Conservation (phyloP, 2,113 vertebrate genomes). For the Microtus pennsylvanicus region DNA sequence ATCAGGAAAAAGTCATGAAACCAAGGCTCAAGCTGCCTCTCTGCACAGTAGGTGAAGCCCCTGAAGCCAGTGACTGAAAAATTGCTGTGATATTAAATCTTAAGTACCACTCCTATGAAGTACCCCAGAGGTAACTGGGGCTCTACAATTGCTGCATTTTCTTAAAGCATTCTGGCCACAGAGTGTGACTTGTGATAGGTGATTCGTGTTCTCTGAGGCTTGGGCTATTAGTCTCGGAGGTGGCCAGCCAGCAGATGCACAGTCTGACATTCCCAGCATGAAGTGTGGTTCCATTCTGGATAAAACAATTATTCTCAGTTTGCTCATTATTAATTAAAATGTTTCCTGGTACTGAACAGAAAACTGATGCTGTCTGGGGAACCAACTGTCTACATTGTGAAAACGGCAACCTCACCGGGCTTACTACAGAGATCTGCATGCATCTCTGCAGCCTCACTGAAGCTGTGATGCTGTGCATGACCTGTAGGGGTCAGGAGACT, state of each 20-base stretch:
- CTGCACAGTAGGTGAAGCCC: background rate
- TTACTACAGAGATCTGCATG: background rate
- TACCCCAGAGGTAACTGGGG: no score
- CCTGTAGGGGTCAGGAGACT: background rate
- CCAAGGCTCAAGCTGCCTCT: accelerated
- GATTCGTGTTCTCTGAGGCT: background rate
- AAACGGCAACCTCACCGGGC: accelerated
- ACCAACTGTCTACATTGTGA: background rate
- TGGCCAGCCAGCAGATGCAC: background rate
- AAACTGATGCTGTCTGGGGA: background rate
- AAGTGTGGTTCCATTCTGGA: background rate
- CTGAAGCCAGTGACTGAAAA: background rate
- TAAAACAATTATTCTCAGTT: background rate
- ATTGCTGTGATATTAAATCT: accelerated
- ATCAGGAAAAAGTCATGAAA: background rate
- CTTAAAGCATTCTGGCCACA: accelerated
- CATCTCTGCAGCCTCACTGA: no score
- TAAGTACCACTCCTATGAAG: accelerated
- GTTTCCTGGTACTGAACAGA: background rate
- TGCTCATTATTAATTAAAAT: background rate
- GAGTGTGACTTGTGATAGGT: accelerated
- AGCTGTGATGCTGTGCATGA: no score
- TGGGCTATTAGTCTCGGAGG: background rate
- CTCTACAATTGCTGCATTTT: accelerated
- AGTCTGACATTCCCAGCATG: background rate